Evolutionary conservation across 2,113 vertebrate genomes (phyloP), one percentile per base, ranked within the genome.

Genomic region (Sander vitreus): DNA sequence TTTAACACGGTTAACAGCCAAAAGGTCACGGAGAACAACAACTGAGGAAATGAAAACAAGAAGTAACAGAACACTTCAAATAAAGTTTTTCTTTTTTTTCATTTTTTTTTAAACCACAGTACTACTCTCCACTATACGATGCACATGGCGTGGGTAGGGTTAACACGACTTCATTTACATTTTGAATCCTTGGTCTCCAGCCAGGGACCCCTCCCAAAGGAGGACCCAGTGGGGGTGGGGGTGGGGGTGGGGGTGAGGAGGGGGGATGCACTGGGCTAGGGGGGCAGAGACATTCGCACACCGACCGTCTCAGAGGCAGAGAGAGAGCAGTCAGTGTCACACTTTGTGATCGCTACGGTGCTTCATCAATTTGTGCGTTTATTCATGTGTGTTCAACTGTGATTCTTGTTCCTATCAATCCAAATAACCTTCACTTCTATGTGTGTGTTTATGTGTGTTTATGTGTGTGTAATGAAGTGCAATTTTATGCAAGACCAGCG

Each of bases 161-260:
- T 89, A 89, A 93, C 92, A 93, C 89, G 83, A 94, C 67, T 93
- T 93, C 92, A 94, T 95, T 94, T 94, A 94, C 93, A 95, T 93
- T 91, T 60, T 89, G 13, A 87, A 78, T 92, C 83, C 77, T 85
- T 50, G 71, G 76, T 94, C 95, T 94, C 95, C 95, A 96, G 95
- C 95, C 95, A 95, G 92, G 95, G 93, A 95, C 94, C 94, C 93
- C 94, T 94, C 94, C 95, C 94, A 85, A 93, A 92, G 91, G 94
- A 95, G 94, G 95, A 95, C 95, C 95, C 94, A 95, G 95, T 94
- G 93, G 90, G 93, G 91, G 92, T 84, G 72, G 78, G 93, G 91
- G 92, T 84, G 72, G 78, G 18, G 69, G 18, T 16, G 27, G 69
- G 86, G 85, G 73, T 53, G 62, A 54, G 71, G 62, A 76, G 86